These are phyloP conservation scores for Tretioscincus oriximinensis DNA, from an alignment of 2,113 vertebrate genomes.

Conservation along the genomic window DNA sequence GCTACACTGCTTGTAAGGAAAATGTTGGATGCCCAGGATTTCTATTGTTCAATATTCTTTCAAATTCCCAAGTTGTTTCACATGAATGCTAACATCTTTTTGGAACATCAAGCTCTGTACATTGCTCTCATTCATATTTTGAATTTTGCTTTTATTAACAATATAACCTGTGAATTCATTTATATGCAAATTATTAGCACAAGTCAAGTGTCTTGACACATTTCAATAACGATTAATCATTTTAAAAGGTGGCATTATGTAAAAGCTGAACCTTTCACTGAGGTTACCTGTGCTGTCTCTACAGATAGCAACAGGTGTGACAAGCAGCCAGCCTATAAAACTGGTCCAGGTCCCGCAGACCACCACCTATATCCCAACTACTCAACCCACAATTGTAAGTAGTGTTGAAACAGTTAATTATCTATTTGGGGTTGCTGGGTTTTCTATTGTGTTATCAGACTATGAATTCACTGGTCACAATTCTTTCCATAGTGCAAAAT, in stretches of 20 bases:
- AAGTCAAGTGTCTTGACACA: slow-evolving; percentile 35
- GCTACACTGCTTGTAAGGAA: slow-evolving; percentile 19
- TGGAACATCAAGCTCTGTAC: slow-evolving; percentile 46
- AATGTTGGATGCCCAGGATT: slow-evolving; percentile 21
- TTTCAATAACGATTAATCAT: slow-evolving; percentile 32
- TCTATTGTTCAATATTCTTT: slow-evolving; percentile 53
- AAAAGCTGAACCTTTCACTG: slow-evolving; percentile 66
- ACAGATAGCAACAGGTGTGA: slow-evolving; percentile 77
- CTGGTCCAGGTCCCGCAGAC: slow-evolving; percentile 70
- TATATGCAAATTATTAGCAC: slow-evolving; percentile 35
- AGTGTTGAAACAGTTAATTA: slow-evolving; percentile 51
- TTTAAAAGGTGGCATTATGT: slow-evolving; percentile 54
- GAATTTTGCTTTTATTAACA: slow-evolving; percentile 42
- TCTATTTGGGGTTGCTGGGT: slow-evolving; percentile 35
- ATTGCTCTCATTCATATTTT: slow-evolving; percentile 31
- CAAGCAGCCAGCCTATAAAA: slow-evolving; percentile 72
- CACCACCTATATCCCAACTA: slow-evolving; percentile 72
- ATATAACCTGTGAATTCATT: slow-evolving; percentile 52
- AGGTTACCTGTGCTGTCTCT: slow-evolving; percentile 76
- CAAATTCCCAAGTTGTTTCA: slow-evolving; percentile 35
- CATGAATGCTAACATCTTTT: slow-evolving; percentile 30
- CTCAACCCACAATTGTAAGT: slow-evolving; percentile 76
- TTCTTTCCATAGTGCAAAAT: slow-evolving; percentile 62
- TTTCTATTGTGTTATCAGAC: slow-evolving; percentile 49
- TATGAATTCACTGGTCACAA: slow-evolving; percentile 65